Percentiles rank a stretch among this genome's conserved stretches.
These are phyloP conservation scores for Andrena dorsata DNA, from an alignment of 2,888 invertebrate genomes.

Conservation along the genomic window DNA sequence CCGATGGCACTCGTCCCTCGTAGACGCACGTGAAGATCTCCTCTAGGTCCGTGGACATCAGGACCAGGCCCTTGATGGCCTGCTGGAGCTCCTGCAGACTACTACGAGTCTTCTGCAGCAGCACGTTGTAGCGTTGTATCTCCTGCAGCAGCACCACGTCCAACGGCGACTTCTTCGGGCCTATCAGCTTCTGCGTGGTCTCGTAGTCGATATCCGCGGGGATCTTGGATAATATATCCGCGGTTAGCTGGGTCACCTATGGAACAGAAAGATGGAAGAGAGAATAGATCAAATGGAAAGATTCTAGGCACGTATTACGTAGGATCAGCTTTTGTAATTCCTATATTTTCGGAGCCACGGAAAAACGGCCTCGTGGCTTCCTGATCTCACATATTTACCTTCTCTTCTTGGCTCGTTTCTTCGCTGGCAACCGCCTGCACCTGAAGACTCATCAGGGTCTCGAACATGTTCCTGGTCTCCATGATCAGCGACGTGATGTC, in stretches of 20 bases:
- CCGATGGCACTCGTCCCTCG: conserved; percentile 91
- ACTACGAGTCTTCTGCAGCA: conserved; percentile 86
- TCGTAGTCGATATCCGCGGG: conserved; percentile 92
- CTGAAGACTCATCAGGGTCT: conserved; percentile 92
- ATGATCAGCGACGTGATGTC: conserved; percentile 94
- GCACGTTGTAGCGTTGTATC: conserved; percentile 88
- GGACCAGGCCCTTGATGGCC: conserved; percentile 94
- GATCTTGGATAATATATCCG: conserved; percentile 90
- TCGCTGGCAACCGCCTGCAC: conserved; percentile 87
- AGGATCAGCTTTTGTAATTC: too few species aligned
- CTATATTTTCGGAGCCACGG: too few species aligned
- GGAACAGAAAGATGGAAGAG: neutral
- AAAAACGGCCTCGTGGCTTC: too few species aligned
- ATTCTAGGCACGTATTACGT: too few species aligned
- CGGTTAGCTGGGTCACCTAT: conserved; percentile 88
- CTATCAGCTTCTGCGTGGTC: conserved; percentile 91
- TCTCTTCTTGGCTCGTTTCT: conserved; percentile 89
- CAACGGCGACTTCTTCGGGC: conserved; percentile 90
- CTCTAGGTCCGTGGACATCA: conserved; percentile 94
- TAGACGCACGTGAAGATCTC: conserved; percentile 92
- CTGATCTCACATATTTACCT: conserved; percentile 84
- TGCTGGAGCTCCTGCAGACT: conserved; percentile 90
- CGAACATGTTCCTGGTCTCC: conserved; percentile 91
- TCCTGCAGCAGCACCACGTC: conserved; percentile 95
- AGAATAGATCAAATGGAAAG: too few species aligned